A percentile compares a stretch with the other conserved stretches of the same genome.
phyloP scores from a whole-genome alignment of 2,113 vertebrate genomes.

The Daboia siamensis region DNA sequence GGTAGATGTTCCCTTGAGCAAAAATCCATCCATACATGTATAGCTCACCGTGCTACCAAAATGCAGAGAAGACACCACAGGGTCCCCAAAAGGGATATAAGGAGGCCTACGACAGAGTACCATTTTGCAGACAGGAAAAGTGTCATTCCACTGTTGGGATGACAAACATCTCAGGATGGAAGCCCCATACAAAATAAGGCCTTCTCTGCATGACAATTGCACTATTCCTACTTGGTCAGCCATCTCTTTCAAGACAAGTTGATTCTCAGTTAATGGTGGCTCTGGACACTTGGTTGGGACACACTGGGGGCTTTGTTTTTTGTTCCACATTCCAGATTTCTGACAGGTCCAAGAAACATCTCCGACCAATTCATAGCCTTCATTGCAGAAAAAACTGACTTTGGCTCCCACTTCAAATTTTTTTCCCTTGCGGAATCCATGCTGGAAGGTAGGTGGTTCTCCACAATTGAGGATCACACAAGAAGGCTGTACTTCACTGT shows the following conservation, averaged over 20 bases:
- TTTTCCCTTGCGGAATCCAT: conserved; percentile 80
- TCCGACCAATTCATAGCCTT: conserved; percentile 87
- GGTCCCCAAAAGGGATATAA: conserved; percentile 82
- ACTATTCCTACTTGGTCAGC: conserved; percentile 79
- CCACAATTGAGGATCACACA: conserved; percentile 87
- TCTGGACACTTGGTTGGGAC: conserved; percentile 88
- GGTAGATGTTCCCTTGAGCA: conserved; percentile 72
- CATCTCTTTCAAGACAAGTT: conserved; percentile 82
- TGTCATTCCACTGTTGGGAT: conserved; percentile 89
- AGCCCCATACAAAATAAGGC: conserved; percentile 82
- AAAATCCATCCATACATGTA: conserved; percentile 88
- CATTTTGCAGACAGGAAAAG: conserved; percentile 87
- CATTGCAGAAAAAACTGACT: conserved; percentile 86
- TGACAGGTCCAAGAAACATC: conserved; percentile 87
- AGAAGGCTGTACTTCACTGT: conserved; percentile 76
- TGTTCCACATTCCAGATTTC: conserved; percentile 88
- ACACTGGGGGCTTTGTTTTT: conserved; percentile 77
- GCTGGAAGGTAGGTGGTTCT: conserved; percentile 78
- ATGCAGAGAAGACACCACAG: conserved; percentile 68
- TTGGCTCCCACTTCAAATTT: conserved; percentile 85
- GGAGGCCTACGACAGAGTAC: conserved; percentile 83
- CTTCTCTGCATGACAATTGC: conserved; percentile 87
- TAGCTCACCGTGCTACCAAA: conserved; percentile 82
- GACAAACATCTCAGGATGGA: conserved; percentile 81
- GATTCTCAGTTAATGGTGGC: conserved; percentile 86